Percentiles rank a stretch among this genome's conserved stretches.
phyloP scores from a whole-genome alignment of 2,113 vertebrate species.

The Macaca mulatta region DNA sequence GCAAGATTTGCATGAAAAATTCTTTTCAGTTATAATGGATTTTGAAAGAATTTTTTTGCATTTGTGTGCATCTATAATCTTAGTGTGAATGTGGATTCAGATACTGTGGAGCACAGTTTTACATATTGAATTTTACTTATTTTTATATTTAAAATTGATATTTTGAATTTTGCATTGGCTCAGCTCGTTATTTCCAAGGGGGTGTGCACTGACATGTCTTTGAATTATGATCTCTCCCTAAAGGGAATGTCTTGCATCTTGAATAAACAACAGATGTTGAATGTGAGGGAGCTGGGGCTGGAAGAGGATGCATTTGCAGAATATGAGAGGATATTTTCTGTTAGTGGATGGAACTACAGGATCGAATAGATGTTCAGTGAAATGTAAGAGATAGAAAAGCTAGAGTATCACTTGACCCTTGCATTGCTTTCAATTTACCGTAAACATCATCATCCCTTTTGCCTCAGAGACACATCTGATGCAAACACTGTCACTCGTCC shows the following conservation, averaged over 20 bases:
- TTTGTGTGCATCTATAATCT: neutral
- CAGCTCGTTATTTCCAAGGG: neutral
- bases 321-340: conserved; percentile 57
- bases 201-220: neutral
- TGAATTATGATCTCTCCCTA: conserved; percentile 29
- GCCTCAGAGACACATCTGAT: neutral
- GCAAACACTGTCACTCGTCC: neutral
- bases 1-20: neutral
- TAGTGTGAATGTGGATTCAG: neutral
- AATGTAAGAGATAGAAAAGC: conserved; percentile 52
- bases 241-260: conserved; percentile 26
- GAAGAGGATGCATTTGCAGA: conserved; percentile 1
- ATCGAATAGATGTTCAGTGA: conserved; percentile 61
- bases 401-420: conserved; percentile 48
- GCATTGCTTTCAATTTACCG: conserved; percentile 34
- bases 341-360: conserved; percentile 14
- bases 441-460: neutral
- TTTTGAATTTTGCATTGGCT: neutral
- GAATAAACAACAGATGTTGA: conserved; percentile 60
- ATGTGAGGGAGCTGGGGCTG: neutral
- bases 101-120: neutral
- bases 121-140: neutral
- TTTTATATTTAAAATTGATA: conserved; percentile 45
- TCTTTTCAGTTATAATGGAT: neutral
- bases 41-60: neutral